phyloP scores from a whole-genome alignment of 2,888 invertebrate genomes.

The Pristionchus japonicus region DNA sequence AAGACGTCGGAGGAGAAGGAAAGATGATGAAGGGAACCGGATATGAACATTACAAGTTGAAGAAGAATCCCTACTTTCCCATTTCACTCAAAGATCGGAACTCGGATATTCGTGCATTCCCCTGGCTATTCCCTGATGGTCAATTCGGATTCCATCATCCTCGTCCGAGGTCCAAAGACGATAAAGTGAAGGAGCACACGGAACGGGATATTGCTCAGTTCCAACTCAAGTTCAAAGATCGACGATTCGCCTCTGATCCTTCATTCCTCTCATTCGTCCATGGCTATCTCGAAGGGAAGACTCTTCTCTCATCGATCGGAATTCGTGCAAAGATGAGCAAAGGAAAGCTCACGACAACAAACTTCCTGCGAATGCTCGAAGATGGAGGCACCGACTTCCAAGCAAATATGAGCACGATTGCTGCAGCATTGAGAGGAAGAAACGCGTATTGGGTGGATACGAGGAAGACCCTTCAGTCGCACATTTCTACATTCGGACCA shows the following conservation, averaged over 20 bases:
- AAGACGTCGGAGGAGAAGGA: neutral
- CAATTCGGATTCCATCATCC: neutral
- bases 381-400: neutral
- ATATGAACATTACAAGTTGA: neutral
- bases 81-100: too few relatives aligned
- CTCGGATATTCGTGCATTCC: neutral
- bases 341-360: neutral
- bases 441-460: neutral
- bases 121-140: neutral
- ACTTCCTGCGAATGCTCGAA: neutral
- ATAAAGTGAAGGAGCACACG: neutral
- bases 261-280: neutral
- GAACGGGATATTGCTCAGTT: neutral
- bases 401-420: neutral
- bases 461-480: neutral
- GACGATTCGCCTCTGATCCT: neutral
- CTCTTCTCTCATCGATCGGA: neutral
- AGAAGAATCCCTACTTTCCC: too few relatives aligned
- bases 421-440: neutral
- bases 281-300: neutral
- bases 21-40: neutral
- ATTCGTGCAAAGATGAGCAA: neutral
- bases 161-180: neutral
- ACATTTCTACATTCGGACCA: slow-evolving; percentile 41
- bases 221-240: neutral